These are phyloP conservation scores for Calephelis virginiensis DNA, from an alignment of 1,140 invertebrate genomes.

Conservation along the genomic window DNA sequence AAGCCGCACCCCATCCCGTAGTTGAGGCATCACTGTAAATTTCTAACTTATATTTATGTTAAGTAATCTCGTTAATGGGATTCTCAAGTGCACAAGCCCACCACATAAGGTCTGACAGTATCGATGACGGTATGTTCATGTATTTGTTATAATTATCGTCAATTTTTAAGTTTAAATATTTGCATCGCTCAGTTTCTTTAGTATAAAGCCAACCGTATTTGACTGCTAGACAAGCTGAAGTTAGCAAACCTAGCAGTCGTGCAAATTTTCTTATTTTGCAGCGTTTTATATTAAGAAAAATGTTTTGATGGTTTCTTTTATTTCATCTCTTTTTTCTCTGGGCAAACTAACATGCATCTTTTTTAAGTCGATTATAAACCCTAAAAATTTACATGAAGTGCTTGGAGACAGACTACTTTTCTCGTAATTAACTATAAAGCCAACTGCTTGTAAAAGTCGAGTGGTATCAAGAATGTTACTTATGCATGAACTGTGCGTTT, in stretches of 20 bases:
- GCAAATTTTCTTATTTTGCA: slow-evolving; percentile 23
- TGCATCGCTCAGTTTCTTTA: slow-evolving; percentile 20
- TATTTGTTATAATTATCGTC: slow-evolving; percentile 15
- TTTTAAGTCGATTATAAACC: background rate
- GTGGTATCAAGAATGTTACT: slow-evolving; percentile 5
- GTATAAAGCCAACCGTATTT: slow-evolving; percentile 25
- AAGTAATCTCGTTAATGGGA: background rate
- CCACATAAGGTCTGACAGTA: slow-evolving; percentile 15
- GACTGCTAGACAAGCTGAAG: slow-evolving; percentile 21
- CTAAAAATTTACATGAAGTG: slow-evolving; percentile 1
- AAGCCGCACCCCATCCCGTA: slow-evolving; percentile 16
- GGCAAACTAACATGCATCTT: background rate
- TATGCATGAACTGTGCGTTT: background rate
- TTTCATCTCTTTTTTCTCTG: background rate
- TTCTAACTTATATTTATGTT: background rate
- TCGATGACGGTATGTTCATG: slow-evolving; percentile 16
- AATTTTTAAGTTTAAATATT: slow-evolving; percentile 22
- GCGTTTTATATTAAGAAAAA: background rate
- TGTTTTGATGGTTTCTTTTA: slow-evolving; percentile 4
- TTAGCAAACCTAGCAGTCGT: slow-evolving; percentile 17
- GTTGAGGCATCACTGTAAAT: slow-evolving; percentile 23
- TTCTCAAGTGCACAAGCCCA: background rate
- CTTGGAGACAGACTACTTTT: background rate
- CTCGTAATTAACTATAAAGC: slow-evolving; percentile 6
- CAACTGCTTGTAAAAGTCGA: background rate